Conservation (phyloP, 2,797 vertebrate genomes). For the Sebastes alutus region DNA sequence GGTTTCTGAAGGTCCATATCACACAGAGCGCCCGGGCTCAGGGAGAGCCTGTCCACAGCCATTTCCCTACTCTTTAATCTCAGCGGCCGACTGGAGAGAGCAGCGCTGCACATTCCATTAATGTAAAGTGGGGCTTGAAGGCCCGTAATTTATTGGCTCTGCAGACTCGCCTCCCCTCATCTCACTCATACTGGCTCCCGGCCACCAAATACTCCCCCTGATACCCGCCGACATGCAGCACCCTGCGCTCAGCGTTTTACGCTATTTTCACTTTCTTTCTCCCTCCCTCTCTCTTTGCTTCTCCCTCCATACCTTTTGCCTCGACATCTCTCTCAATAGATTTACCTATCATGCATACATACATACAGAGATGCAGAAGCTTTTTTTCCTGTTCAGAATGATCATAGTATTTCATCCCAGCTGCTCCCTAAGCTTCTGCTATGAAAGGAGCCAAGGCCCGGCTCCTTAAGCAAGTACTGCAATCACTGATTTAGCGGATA, state of each 20-base stretch:
- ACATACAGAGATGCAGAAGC: slow-evolving; percentile 24
- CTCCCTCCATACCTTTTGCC: slow-evolving; percentile 8
- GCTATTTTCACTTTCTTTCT: slow-evolving; percentile 56
- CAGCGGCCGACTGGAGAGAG: slow-evolving; percentile 69
- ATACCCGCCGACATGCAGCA: slow-evolving; percentile 67
- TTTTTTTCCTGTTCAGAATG: slow-evolving; percentile 1
- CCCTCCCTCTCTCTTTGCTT: slow-evolving; percentile 12
- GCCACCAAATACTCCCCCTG: slow-evolving; percentile 81
- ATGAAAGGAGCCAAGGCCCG: slow-evolving; percentile 10
- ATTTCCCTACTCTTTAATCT: slow-evolving; percentile 84
- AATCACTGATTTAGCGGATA: slow-evolving; percentile 64
- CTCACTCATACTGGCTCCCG: slow-evolving; percentile 78
- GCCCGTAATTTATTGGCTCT: slow-evolving; percentile 85
- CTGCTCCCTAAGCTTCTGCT: slow-evolving; percentile 17
- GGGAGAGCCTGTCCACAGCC: slow-evolving; percentile 76
- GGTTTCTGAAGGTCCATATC: slow-evolving; percentile 64
- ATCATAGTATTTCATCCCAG: slow-evolving; percentile 25
- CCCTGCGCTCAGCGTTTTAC: slow-evolving; percentile 63
- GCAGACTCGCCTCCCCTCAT: slow-evolving; percentile 80
- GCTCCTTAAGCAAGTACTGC: slow-evolving; percentile 29
- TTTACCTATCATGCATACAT: slow-evolving; percentile 7
- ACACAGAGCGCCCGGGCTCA: slow-evolving; percentile 39
- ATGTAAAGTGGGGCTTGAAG: slow-evolving; percentile 84
- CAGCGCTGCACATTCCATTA: slow-evolving; percentile 81
- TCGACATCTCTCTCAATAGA: neutral